These are phyloP conservation scores for Dunckerocampus dactyliophorus DNA, from an alignment of 2,113 vertebrate species.

Conservation along the genomic window DNA sequence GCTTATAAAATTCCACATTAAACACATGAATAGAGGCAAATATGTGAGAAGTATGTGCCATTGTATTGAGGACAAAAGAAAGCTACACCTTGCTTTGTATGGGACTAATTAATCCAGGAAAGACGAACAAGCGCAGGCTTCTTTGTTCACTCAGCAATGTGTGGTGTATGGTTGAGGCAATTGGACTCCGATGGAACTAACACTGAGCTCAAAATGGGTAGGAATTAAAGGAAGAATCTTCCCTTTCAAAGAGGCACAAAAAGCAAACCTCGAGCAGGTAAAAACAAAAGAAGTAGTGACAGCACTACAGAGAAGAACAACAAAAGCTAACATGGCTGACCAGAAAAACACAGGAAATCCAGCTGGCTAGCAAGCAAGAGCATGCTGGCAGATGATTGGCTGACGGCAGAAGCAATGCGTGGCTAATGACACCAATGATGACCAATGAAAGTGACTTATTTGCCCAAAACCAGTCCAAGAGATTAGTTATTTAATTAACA, in stretches of 20 bases:
- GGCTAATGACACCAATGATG: too few relatives aligned
- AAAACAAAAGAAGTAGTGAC: neutral
- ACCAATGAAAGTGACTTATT: too few relatives aligned
- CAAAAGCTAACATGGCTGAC: neutral
- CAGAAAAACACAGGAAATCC: neutral
- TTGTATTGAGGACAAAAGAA: neutral
- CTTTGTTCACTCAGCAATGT: neutral
- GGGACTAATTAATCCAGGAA: neutral
- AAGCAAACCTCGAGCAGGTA: neutral
- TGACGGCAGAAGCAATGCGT: neutral
- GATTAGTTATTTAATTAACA: too few relatives aligned
- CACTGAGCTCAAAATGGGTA: too few relatives aligned
- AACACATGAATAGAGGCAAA: neutral
- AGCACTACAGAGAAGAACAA: neutral
- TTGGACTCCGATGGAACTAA: neutral
- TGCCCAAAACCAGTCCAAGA: too few relatives aligned
- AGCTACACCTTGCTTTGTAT: neutral
- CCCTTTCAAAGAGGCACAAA: neutral
- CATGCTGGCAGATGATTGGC: neutral
- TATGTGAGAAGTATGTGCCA: neutral
- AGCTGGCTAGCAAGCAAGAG: neutral
- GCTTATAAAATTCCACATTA: constrained; percentile 59
- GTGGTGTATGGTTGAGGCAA: neutral
- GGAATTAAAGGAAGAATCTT: too few relatives aligned
- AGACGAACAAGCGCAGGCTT: neutral